These are phyloP conservation scores for Ectemnius cavifrons DNA, from an alignment of 2,888 invertebrate species.

Conservation along the genomic window DNA sequence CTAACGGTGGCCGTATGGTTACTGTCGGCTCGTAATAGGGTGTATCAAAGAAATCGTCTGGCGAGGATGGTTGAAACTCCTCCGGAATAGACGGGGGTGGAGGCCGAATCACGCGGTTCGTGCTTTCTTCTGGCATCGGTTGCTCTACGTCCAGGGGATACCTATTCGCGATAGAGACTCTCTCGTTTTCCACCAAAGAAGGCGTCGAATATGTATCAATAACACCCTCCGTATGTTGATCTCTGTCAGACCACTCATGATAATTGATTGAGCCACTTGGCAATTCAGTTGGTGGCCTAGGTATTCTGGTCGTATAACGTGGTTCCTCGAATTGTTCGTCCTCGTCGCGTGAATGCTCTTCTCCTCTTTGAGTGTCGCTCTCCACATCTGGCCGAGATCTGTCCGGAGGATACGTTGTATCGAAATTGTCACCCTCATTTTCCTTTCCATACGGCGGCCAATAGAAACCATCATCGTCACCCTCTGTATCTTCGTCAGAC, in stretches of 20 bases:
- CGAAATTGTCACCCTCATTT: no score
- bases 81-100: neutral
- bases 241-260: constrained; percentile 19
- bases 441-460: no score
- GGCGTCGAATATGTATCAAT: neutral
- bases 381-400: no score
- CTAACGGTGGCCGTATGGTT: constrained; percentile 29
- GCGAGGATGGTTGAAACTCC: constrained; percentile 9
- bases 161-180: neutral
- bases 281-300: constrained; percentile 22
- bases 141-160: neutral
- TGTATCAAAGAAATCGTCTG: constrained; percentile 17
- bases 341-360: constrained; percentile 16
- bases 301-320: constrained; percentile 21
- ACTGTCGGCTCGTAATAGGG: constrained; percentile 34
- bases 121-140: neutral
- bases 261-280: constrained; percentile 24
- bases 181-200: neutral
- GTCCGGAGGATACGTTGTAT: no score
- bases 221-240: constrained; percentile 22
- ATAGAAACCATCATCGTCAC: no score
- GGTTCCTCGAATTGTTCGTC: constrained; percentile 20
- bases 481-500: neutral
- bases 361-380: no score
- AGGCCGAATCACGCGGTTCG: constrained; percentile 10